Conservation (phyloP, 2,888 invertebrate species). For the Latheticus oryzae region DNA sequence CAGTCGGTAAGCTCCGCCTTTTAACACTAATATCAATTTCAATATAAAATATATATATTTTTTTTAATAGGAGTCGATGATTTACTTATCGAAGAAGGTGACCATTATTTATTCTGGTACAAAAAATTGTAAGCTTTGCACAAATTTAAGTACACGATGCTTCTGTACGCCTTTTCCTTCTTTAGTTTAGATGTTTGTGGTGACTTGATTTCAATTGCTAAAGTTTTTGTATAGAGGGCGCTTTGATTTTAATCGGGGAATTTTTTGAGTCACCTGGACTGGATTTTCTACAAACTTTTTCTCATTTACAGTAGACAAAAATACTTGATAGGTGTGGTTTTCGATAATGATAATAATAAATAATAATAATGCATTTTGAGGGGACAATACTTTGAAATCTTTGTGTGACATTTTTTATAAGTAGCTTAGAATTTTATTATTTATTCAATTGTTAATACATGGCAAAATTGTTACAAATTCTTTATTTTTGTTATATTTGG, state of each 20-base stretch:
- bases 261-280: constrained; percentile 26
- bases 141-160: constrained; percentile 24
- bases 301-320: constrained; percentile 18
- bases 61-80: constrained; percentile 84
- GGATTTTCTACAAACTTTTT: constrained; percentile 32
- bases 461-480: constrained; percentile 56
- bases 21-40: no score
- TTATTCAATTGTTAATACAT: constrained; percentile 55
- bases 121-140: constrained; percentile 80
- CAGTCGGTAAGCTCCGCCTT: constrained; percentile 77
- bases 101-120: constrained; percentile 93
- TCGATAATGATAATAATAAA: constrained; percentile 37
- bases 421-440: constrained; percentile 49
- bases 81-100: constrained; percentile 86
- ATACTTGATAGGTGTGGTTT: constrained; percentile 33
- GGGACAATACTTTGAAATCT: constrained; percentile 53
- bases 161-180: constrained; percentile 39
- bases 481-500: constrained; percentile 56
- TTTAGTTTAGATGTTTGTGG: constrained; percentile 29
- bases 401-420: constrained; percentile 50
- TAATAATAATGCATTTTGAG: constrained; percentile 50
- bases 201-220: constrained; percentile 6
- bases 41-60: no score
- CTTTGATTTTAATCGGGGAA: constrained; percentile 5
- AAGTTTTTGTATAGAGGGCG: constrained; percentile 16